A percentile compares a stretch with the other conserved stretches of the same genome.
phyloP scores from a whole-genome alignment of 2,797 vertebrate species.

The Acipenser ruthenus region DNA sequence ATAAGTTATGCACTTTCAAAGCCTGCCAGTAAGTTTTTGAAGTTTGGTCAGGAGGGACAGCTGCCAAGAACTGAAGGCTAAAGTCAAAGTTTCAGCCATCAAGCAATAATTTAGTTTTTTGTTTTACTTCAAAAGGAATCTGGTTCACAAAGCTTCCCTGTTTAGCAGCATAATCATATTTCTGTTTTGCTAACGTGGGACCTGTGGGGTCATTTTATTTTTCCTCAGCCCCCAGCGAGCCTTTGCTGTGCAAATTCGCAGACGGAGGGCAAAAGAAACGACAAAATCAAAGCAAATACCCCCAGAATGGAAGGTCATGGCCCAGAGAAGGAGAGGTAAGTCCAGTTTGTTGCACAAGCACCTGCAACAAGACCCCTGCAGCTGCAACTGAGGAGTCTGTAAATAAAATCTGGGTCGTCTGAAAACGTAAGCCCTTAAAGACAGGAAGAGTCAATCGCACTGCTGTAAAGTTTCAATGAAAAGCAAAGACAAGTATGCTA shows the following conservation, averaged over 20 bases:
- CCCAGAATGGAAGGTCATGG: slow-evolving; percentile 90
- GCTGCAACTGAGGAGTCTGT: not conserved
- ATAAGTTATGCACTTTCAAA: slow-evolving; percentile 66
- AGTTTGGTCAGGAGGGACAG: slow-evolving; percentile 46
- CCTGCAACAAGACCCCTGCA: not conserved
- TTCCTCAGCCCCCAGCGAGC: slow-evolving; percentile 84
- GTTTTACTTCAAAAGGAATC: slow-evolving; percentile 50
- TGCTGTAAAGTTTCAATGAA: slow-evolving; percentile 3
- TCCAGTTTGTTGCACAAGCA: slow-evolving; percentile 12
- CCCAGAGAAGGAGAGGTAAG: slow-evolving; percentile 94
- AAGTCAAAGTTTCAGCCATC: slow-evolving; percentile 36
- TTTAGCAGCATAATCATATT: slow-evolving; percentile 41
- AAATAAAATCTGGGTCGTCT: not conserved
- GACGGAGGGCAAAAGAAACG: slow-evolving; percentile 96
- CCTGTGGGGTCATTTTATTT: slow-evolving; percentile 52
- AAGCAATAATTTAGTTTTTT: slow-evolving; percentile 47
- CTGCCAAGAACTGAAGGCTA: slow-evolving; percentile 51
- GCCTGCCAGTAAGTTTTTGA: slow-evolving; percentile 61
- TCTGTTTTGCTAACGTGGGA: slow-evolving; percentile 45
- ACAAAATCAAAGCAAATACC: slow-evolving; percentile 94
- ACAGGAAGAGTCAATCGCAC: not conserved
- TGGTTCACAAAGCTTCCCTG: slow-evolving; percentile 42
- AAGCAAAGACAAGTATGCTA: slow-evolving; percentile 3
- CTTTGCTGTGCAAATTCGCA: slow-evolving; percentile 96
- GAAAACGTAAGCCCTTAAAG: not conserved